Percentiles rank a stretch among this genome's conserved stretches.
phyloP scores from a whole-genome alignment of 2,113 vertebrate species.

The Melanerpes formicivorus region DNA sequence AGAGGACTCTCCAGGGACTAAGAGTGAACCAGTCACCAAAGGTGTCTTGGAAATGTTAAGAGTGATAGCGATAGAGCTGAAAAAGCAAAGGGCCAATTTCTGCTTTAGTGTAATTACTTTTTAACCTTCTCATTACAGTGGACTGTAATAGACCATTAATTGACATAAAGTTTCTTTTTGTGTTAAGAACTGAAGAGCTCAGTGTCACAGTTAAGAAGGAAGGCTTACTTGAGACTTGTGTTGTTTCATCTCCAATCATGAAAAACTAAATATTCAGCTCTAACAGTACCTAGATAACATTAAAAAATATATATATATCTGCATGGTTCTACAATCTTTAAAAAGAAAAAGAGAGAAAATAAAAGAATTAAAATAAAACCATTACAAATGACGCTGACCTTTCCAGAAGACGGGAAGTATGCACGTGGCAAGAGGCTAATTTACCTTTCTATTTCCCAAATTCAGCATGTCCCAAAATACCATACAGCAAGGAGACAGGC shows the following conservation, averaged over 20 bases:
- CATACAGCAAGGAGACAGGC: conserved; percentile 88
- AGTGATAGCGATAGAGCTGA: conserved; percentile 44
- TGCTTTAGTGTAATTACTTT: conserved; percentile 30
- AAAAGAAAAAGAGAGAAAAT: background rate
- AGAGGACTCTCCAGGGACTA: conserved; percentile 66
- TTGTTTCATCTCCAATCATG: conserved; percentile 53
- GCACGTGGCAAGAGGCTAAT: conserved; percentile 80
- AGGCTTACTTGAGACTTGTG: background rate
- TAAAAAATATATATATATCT: conserved; percentile 43
- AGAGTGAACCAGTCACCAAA: conserved; percentile 63
- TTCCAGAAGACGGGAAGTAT: conserved; percentile 77
- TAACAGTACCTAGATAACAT: conserved; percentile 56
- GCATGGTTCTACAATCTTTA: conserved; percentile 67
- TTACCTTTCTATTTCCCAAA: conserved; percentile 87
- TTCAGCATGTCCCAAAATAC: conserved; percentile 89
- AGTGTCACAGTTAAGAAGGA: conserved; percentile 32
- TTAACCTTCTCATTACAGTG: conserved; percentile 50
- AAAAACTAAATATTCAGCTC: conserved; percentile 56
- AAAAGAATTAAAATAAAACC: background rate
- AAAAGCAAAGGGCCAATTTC: conserved; percentile 40
- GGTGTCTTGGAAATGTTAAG: conserved; percentile 59
- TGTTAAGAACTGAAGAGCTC: conserved; percentile 23
- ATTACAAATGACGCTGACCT: conserved; percentile 63
- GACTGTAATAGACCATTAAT: conserved; percentile 7
- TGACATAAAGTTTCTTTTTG: conserved; percentile 5